Evolutionary conservation across 2,797 vertebrate genomes (phyloP).

Genomic region (Euthynnus affinis): DNA sequence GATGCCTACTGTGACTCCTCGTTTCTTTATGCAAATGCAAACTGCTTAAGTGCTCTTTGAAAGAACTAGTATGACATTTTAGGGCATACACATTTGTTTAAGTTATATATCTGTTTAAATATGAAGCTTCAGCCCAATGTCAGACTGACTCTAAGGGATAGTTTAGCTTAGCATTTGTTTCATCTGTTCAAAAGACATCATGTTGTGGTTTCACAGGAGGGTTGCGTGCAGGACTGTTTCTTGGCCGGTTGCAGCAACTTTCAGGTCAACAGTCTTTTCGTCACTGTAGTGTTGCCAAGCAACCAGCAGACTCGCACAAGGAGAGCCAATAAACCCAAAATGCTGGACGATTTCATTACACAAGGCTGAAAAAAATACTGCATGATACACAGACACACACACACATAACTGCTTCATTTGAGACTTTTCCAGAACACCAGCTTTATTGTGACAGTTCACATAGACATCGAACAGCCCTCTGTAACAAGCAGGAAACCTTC

Average conservation of each 20-base stretch:
- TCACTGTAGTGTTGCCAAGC: background rate
- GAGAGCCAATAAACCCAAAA: background rate
- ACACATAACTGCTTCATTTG: background rate
- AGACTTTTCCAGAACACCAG: conserved; percentile 66
- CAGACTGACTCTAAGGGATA: too few species aligned
- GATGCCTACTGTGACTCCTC: too few species aligned
- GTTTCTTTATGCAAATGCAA: too few species aligned
- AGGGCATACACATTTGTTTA: too few species aligned
- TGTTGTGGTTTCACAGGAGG: too few species aligned
- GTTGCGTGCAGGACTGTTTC: background rate
- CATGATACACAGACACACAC: background rate
- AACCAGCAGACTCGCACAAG: too few species aligned
- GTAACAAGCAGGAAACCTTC: conserved; percentile 40
- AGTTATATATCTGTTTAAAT: too few species aligned
- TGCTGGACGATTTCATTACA: background rate
- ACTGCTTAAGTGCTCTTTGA: too few species aligned
- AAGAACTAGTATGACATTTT: too few species aligned
- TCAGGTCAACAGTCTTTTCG: background rate
- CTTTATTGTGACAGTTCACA: conserved; percentile 78
- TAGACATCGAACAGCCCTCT: conserved; percentile 59
- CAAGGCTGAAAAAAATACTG: background rate
- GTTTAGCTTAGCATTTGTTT: too few species aligned
- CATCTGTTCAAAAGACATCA: too few species aligned
- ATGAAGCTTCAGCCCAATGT: too few species aligned
- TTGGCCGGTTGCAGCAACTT: background rate